Evolutionary conservation across 2,888 invertebrate genomes (phyloP).

Genomic region (Clivina fossor): DNA sequence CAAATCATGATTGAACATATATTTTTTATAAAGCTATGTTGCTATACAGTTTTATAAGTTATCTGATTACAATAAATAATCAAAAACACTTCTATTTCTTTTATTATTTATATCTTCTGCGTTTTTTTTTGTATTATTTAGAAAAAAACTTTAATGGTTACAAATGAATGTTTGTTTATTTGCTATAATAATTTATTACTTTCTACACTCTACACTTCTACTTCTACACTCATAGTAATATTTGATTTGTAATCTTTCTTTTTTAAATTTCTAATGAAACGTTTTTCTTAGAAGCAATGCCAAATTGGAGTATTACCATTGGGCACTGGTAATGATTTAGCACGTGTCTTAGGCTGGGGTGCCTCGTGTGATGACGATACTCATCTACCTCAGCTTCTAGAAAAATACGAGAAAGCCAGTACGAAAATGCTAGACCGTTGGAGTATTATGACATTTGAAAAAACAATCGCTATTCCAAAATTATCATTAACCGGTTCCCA

Average conservation of each 20-base stretch:
- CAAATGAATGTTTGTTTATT: too few relatives aligned
- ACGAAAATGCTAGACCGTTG: conserved; percentile 97
- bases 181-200: too few relatives aligned
- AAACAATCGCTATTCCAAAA: conserved; percentile 65
- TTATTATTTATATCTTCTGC: neutral
- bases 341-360: conserved; percentile 95
- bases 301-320: conserved; percentile 94
- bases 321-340: conserved; percentile 95
- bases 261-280: too few relatives aligned
- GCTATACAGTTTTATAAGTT: too few relatives aligned
- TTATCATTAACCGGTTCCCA: conserved; percentile 51
- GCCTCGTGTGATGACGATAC: conserved; percentile 94
- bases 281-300: conserved; percentile 79
- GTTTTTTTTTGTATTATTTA: neutral
- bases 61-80: neutral
- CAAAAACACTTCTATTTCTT: neutral
- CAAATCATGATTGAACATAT: too few relatives aligned
- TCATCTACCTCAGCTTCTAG: conserved; percentile 86
- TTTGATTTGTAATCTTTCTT: too few relatives aligned
- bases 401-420: conserved; percentile 94
- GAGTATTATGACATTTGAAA: conserved; percentile 94
- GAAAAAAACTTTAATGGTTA: too few relatives aligned
- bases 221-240: too few relatives aligned
- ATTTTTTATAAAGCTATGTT: too few relatives aligned
- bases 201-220: too few relatives aligned